A percentile compares a stretch with the other conserved stretches of the same genome.
These are phyloP conservation scores for Trissoscelio sp. DNA, from an alignment of 2,888 invertebrate genomes.

Conservation along the genomic window DNA sequence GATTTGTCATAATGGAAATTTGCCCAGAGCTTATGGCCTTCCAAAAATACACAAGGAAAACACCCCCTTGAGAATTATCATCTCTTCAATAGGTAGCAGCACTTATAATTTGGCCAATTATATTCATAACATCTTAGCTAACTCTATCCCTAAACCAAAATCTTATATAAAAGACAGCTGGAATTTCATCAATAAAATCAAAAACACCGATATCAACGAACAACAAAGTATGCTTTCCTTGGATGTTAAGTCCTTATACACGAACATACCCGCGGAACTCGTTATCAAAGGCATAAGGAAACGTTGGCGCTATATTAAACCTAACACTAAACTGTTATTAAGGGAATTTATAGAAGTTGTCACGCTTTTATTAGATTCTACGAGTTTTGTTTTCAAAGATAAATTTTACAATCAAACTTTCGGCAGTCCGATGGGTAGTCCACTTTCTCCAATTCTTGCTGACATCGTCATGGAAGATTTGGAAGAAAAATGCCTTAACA, in stretches of 20 bases:
- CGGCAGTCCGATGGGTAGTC: too few species aligned
- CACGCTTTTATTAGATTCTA: too few species aligned
- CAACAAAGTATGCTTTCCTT: not conserved
- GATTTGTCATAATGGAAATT: slow-evolving; percentile 33
- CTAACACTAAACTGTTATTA: too few species aligned
- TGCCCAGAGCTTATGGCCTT: slow-evolving; percentile 35
- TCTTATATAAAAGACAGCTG: slow-evolving; percentile 25
- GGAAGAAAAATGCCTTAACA: too few species aligned
- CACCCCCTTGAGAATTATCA: slow-evolving; percentile 16
- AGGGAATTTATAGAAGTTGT: too few species aligned
- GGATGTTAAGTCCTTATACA: not conserved
- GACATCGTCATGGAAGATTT: too few species aligned
- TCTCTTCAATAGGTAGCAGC: slow-evolving; percentile 19
- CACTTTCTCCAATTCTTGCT: too few species aligned
- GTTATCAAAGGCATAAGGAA: too few species aligned
- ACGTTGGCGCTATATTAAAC: too few species aligned
- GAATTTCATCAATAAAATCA: not conserved
- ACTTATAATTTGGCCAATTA: slow-evolving; percentile 30
- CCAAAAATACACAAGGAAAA: slow-evolving; percentile 41
- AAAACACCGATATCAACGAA: too few species aligned
- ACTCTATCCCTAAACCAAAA: slow-evolving; percentile 9
- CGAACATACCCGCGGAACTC: not conserved
- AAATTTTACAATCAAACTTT: too few species aligned
- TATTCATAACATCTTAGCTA: slow-evolving; percentile 22
- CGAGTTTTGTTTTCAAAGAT: too few species aligned